Conservation (phyloP, 2,888 invertebrate species). For the Meteorus cinctellus region DNA sequence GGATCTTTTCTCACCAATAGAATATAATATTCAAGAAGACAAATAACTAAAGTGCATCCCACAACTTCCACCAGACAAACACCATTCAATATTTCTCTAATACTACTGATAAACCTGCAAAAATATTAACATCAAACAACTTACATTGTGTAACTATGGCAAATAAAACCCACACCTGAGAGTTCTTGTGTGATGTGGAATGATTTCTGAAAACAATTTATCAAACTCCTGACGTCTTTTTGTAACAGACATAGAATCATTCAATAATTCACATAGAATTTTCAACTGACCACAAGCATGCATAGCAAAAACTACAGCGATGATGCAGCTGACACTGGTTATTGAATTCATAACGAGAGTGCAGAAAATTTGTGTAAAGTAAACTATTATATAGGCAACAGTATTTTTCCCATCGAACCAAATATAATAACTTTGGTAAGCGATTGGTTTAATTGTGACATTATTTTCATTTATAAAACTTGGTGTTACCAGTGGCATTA, state of each 20-base stretch:
- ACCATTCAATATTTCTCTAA: slow-evolving; percentile 47
- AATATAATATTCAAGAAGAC: slow-evolving; percentile 55
- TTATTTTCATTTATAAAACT: slow-evolving; percentile 43
- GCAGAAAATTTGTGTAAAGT: slow-evolving; percentile 52
- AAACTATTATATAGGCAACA: slow-evolving; percentile 58
- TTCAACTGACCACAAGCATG: slow-evolving; percentile 58
- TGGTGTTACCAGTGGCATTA: slow-evolving; percentile 50
- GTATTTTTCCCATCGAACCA: slow-evolving; percentile 54
- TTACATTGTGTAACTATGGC: slow-evolving; percentile 48
- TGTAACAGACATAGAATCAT: slow-evolving; percentile 42
- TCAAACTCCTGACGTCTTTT: background rate
- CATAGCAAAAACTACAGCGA: slow-evolving; percentile 57
- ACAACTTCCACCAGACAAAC: slow-evolving; percentile 55
- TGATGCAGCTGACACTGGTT: slow-evolving; percentile 54
- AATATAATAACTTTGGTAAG: slow-evolving; percentile 56
- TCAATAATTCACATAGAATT: slow-evolving; percentile 43
- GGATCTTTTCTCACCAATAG: slow-evolving; percentile 46
- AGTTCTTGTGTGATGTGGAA: slow-evolving; percentile 40
- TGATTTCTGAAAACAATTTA: slow-evolving; percentile 24
- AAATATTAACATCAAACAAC: slow-evolving; percentile 59
- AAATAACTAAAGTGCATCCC: slow-evolving; percentile 54
- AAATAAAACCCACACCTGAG: slow-evolving; percentile 32
- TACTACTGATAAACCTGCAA: slow-evolving; percentile 43
- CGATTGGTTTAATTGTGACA: slow-evolving; percentile 51
- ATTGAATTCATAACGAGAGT: slow-evolving; percentile 57